Evolutionary conservation across 2,797 vertebrate species (phyloP).

Genomic region (Vultur gryphus): DNA sequence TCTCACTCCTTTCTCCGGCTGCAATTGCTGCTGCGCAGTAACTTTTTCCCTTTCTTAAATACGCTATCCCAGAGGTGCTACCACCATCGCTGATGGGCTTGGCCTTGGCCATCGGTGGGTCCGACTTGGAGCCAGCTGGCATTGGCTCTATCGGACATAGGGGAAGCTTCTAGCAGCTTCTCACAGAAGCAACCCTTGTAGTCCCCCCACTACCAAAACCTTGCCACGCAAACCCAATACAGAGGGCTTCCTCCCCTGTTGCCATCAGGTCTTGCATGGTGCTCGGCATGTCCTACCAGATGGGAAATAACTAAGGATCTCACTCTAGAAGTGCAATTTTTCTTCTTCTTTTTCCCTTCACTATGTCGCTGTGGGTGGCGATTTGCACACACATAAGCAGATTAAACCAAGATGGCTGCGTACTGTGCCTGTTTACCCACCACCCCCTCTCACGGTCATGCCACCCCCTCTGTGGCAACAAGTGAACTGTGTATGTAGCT

Average conservation of each 20-base stretch:
- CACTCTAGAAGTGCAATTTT: neutral
- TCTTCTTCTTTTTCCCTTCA: neutral
- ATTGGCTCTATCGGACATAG: too few relatives aligned
- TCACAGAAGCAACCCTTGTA: too few relatives aligned
- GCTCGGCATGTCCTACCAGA: neutral
- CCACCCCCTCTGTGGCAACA: neutral
- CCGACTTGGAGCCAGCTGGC: too few relatives aligned
- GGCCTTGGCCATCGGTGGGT: too few relatives aligned
- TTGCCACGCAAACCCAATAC: too few relatives aligned
- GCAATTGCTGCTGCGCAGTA: too few relatives aligned
- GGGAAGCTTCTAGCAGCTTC: too few relatives aligned
- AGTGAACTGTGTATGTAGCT: accelerated
- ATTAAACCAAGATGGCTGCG: neutral
- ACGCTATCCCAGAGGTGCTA: too few relatives aligned
- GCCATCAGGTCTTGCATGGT: neutral
- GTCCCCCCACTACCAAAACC: too few relatives aligned
- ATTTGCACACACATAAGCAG: neutral
- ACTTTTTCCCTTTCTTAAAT: too few relatives aligned
- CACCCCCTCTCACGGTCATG: neutral
- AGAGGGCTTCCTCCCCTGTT: neutral
- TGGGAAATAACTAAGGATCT: neutral
- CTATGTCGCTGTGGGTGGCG: neutral
- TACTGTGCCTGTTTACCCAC: neutral
- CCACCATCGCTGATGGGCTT: too few relatives aligned
- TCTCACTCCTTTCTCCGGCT: too few relatives aligned